Conservation (phyloP, 2,888 invertebrate species). For the Agonopterix arenella region DNA sequence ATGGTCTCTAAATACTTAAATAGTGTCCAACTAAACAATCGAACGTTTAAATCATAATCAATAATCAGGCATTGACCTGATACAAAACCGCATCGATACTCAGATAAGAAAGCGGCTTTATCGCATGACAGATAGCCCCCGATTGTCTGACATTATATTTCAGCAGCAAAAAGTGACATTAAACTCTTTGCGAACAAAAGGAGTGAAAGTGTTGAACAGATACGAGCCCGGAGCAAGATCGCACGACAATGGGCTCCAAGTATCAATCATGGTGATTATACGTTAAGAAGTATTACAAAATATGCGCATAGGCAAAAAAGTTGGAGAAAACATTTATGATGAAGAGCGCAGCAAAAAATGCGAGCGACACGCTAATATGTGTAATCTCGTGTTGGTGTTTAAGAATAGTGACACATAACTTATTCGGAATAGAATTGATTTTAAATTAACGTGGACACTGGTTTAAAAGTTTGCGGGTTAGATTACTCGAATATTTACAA, state of each 20-base stretch:
- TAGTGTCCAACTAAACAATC: neutral
- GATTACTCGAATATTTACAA: no score
- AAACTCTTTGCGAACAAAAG: slow-evolving; percentile 47
- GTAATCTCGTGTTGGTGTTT: no score
- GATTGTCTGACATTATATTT: slow-evolving; percentile 47
- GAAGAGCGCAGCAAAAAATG: slow-evolving; percentile 14
- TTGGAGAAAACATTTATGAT: slow-evolving; percentile 4
- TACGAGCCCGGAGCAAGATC: slow-evolving; percentile 22
- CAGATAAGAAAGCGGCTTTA: slow-evolving; percentile 50
- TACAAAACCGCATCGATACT: slow-evolving; percentile 32
- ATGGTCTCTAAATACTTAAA: no score
- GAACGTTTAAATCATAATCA: neutral
- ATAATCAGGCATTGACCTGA: slow-evolving; percentile 34
- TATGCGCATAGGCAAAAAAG: slow-evolving; percentile 17
- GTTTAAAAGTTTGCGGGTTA: no score
- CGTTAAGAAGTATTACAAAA: slow-evolving; percentile 24
- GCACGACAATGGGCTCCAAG: slow-evolving; percentile 28
- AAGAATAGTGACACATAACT: no score
- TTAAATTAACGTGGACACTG: no score
- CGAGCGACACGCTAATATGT: neutral
- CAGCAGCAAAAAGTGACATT: slow-evolving; percentile 46
- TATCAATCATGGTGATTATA: slow-evolving; percentile 28
- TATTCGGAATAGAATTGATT: no score
- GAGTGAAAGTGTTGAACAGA: slow-evolving; percentile 52
- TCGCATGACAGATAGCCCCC: slow-evolving; percentile 38